Base-by-base conservation (phyloP, 2,888 invertebrate species). In the Archaeoteleia sp. region DNA sequence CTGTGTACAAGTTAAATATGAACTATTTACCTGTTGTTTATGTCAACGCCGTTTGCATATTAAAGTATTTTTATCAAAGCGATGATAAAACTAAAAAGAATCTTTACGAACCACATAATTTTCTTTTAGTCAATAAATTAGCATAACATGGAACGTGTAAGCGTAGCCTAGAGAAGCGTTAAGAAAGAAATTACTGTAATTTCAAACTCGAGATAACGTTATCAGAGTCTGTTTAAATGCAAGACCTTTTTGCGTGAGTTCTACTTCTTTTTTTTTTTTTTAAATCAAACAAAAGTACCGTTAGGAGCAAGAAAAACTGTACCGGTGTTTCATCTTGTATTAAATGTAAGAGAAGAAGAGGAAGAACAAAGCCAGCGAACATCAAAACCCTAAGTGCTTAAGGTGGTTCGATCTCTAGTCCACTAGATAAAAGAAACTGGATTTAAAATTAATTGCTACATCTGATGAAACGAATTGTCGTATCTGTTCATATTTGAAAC, bases 171-270 rank as follows among this genome's bases (percentile, higher is more conserved):
- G 37, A 23, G 51, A 43, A 9, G 45, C 51, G 32, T 45, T 51
- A 51, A 51, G 45, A 60, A 25, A 25, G 49, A 63, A 63, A 63
- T 63, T 43, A 39, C 55, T 49, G 51, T 57, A 55, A 63, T 63
- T 57, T 57, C 49, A 45, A 57, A 63, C 39, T 35, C 45, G 43
- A 48, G 49, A 49, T 55, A 63, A 63, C 57, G 63, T 57, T 65
- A 65, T 65, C 63, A 45, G 29, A 37, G 63, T 51, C 37, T 43
- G 10, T 65, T 57, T 39, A 65, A 57, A 51, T 57, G 45, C 51
- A 46, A 57, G 51, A 51, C 34, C 35, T 45, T 57, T 65, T 51
- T 32, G 55, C 54, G 27, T 32, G 54, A 45, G 32, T 54, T 54
- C 46, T 46, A 40, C 25, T 23, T 17, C 29, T 3, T 27, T 17